Conservation (phyloP, 2,888 invertebrate species). For the Encarsia formosa region DNA sequence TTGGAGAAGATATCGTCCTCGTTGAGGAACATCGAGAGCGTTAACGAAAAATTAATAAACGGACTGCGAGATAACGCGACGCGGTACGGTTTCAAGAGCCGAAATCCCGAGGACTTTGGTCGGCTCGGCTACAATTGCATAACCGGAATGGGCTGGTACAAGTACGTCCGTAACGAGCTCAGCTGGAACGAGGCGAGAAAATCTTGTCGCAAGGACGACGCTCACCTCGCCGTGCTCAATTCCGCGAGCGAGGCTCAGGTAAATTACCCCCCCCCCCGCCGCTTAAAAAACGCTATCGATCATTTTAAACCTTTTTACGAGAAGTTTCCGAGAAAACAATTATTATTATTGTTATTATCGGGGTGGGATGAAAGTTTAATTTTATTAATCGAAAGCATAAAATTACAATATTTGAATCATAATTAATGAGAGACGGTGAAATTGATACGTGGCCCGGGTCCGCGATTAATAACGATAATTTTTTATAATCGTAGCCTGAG, state of each 20-base stretch:
- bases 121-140: conserved; percentile 11
- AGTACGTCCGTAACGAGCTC: conserved; percentile 6
- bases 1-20: conserved; percentile 8
- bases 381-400: too few relatives aligned
- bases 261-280: too few relatives aligned
- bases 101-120: background rate
- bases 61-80: conserved; percentile 4
- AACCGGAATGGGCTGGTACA: conserved; percentile 17
- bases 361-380: too few relatives aligned
- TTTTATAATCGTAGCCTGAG: conserved; percentile 5
- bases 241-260: conserved; percentile 17
- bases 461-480: conserved; percentile 6
- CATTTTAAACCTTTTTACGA: too few relatives aligned
- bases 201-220: conserved; percentile 12
- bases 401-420: too few relatives aligned
- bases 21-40: conserved; percentile 2
- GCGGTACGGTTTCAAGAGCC: background rate
- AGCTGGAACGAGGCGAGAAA: conserved; percentile 25
- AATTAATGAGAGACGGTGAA: background rate
- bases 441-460: background rate
- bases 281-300: too few relatives aligned
- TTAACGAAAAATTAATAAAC: conserved; percentile 1
- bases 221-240: conserved; percentile 17
- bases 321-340: too few relatives aligned
- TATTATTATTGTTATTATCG: too few relatives aligned